phyloP scores from a whole-genome alignment of 92 coral and sea anemone species.

The Blastomussa wellsi region DNA sequence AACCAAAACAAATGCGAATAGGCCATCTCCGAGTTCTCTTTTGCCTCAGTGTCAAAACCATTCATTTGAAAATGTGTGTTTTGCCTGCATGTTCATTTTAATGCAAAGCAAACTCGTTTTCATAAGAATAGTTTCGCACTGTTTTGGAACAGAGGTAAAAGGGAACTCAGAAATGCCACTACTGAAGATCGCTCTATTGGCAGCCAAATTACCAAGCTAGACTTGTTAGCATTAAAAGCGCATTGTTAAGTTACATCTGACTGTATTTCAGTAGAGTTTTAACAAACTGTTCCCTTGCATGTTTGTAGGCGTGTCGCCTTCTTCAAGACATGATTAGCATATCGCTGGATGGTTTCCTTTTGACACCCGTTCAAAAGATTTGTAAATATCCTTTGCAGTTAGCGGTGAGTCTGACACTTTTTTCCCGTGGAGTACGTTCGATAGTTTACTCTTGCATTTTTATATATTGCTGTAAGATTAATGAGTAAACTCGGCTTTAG shows the following conservation, averaged over 20 bases:
- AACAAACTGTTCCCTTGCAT: background rate
- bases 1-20: too few relatives aligned
- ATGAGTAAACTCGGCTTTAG: background rate
- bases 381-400: conserved; percentile 97
- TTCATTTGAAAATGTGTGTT: too few relatives aligned
- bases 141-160: too few relatives aligned
- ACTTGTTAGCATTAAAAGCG: too few relatives aligned
- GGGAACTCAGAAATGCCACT: too few relatives aligned
- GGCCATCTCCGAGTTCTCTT: too few relatives aligned
- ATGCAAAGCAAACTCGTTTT: too few relatives aligned
- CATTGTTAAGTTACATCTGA: background rate
- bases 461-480: background rate
- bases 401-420: conserved; percentile 66
- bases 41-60: too few relatives aligned
- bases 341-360: conserved; percentile 91
- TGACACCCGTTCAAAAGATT: conserved; percentile 98
- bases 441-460: background rate
- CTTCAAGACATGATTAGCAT: conserved; percentile 94
- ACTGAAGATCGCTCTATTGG: too few relatives aligned
- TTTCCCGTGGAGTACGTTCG: background rate
- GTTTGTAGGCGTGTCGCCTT: conserved; percentile 86
- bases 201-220: too few relatives aligned
- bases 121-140: too few relatives aligned
- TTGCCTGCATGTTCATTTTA: too few relatives aligned
- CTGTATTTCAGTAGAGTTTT: background rate